Evolutionary conservation across 2,888 invertebrate genomes (phyloP).

Genomic region (Macropis europaea): DNA sequence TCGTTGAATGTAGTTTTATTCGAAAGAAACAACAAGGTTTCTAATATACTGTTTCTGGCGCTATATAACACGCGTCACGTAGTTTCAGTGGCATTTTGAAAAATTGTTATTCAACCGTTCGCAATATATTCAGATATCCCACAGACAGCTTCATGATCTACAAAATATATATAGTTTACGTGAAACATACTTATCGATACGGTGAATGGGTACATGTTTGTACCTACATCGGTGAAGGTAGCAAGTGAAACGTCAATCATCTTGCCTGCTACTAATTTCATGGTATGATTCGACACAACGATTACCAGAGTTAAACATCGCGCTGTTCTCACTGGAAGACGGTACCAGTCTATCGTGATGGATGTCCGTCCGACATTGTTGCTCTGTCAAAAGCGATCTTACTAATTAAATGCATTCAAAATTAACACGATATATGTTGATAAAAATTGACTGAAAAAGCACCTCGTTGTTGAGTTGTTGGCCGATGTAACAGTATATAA

Average conservation of each 20-base stretch:
- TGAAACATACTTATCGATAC: background rate
- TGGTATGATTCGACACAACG: slow-evolving; percentile 49
- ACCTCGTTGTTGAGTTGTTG: slow-evolving; percentile 54
- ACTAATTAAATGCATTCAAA: too few relatives aligned
- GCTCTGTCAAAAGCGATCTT: slow-evolving; percentile 5
- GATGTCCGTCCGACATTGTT: slow-evolving; percentile 3
- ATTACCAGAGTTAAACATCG: slow-evolving; percentile 54
- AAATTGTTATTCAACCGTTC: slow-evolving; percentile 28
- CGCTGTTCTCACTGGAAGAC: slow-evolving; percentile 46
- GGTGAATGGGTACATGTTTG: background rate
- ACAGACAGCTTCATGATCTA: slow-evolving; percentile 47
- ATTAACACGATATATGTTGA: too few relatives aligned
- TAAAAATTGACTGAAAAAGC: background rate
- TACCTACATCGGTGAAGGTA: slow-evolving; percentile 62
- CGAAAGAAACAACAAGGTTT: too few relatives aligned
- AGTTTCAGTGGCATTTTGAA: too few relatives aligned
- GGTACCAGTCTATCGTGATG: slow-evolving; percentile 55
- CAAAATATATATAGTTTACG: background rate
- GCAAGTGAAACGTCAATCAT: slow-evolving; percentile 61
- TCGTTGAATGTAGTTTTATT: too few relatives aligned
- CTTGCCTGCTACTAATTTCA: slow-evolving; percentile 60
- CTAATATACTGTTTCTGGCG: too few relatives aligned
- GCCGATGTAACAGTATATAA: slow-evolving; percentile 55
- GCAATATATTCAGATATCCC: slow-evolving; percentile 50
- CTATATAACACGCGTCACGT: too few relatives aligned